Evolutionary conservation across 1,140 invertebrate species (phyloP), one percentile per base, ranked within the genome.

Genomic region (Diplogasteroides magnus): DNA sequence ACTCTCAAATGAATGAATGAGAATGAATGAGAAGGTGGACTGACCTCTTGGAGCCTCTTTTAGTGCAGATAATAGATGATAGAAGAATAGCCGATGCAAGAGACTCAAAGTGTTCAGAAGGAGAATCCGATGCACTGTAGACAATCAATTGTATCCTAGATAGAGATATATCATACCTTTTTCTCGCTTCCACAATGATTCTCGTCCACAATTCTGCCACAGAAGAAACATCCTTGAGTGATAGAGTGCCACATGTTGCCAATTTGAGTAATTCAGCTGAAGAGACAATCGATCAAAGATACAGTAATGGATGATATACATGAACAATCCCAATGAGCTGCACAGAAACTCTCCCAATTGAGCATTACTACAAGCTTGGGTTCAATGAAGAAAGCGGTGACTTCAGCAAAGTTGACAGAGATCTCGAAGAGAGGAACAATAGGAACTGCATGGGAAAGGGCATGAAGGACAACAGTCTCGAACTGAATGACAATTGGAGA

Each of bases 41-140:
- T 6, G 6, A 48, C 37, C 37, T 48, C 37, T 71, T 28, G 14
- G 74, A 74, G 32, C 79, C 71, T 61, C 68, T 67, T 23, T 66
- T 55, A 19, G 64, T 72, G 48, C 58, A 57, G 23, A 80, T 63
- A 58, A 82, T 58, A 14, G 80, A 77, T 15, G 78, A 74, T 2
- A 80, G 63, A 60, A 80, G 76, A 59, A 80, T 72, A 2, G 79
- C 77, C 15, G 62, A 74, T 57, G 68, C 73, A 29, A 80, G 69
- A 27, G 75, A 57, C 25, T 82, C 74, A 59, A 82, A 80, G 31
- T 75, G 64, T 2, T 77, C 74, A n/a, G 77, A 61, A 69, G 6
- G 37, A 19, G 19, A 6, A 19, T 6, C 6, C 37, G 37, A 11
- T 19, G 6, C 37, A 48, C 37, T 48, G 37, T 6, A 48, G 19